These are phyloP conservation scores for Gopherus flavomarginatus DNA, from an alignment of 2,113 vertebrate species.

Conservation along the genomic window DNA sequence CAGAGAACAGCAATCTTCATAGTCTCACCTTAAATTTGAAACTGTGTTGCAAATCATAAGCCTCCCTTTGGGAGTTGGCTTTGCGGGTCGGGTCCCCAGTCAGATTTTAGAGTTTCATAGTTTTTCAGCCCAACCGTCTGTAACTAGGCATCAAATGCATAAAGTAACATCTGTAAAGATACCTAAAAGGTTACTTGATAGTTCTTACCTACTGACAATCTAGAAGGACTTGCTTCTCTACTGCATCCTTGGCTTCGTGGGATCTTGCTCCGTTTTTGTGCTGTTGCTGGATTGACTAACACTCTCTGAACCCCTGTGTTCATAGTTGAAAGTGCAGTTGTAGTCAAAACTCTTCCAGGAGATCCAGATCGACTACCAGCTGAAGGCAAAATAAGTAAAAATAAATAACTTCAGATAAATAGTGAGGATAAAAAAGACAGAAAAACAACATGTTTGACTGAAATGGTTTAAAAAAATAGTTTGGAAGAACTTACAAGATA, in stretches of 20 bases:
- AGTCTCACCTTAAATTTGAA: neutral
- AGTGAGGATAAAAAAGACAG: neutral
- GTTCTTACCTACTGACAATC: constrained; percentile 93
- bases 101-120: fast-evolving
- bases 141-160: neutral
- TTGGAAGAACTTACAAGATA: neutral
- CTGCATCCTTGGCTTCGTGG: constrained; percentile 97
- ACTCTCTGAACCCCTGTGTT: constrained; percentile 90
- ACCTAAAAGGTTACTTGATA: neutral
- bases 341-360: constrained; percentile 93
- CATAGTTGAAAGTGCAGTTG: constrained; percentile 92
- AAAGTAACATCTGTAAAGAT: neutral
- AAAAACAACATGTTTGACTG: neutral
- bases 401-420: neutral
- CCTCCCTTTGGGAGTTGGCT: neutral
- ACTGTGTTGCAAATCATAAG: neutral
- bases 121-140: neutral
- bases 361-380: constrained; percentile 97
- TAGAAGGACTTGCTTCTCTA: constrained; percentile 94
- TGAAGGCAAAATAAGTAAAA: constrained; percentile 74
- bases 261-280: constrained; percentile 93
- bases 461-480: constrained; percentile 51
- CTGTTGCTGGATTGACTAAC: constrained; percentile 82
- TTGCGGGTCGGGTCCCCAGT: neutral
- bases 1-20: neutral